Evolutionary conservation across 2,888 invertebrate genomes (phyloP).

Genomic region (Amaurobius ferox): DNA sequence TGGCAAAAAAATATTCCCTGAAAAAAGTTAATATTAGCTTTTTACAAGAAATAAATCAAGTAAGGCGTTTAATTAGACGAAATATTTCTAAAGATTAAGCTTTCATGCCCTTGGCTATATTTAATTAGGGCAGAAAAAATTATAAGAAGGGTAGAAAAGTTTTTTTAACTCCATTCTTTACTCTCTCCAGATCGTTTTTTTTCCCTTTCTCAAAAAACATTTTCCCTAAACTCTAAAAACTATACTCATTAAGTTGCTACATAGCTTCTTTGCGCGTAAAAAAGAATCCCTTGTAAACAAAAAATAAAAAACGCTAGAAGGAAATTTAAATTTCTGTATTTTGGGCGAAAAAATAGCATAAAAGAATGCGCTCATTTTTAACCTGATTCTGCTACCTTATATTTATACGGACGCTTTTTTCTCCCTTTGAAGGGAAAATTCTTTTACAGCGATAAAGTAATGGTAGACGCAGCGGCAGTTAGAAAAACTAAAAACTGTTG

Average conservation of each 20-base stretch:
- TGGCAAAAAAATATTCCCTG: too few species aligned
- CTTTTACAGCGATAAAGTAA: too few species aligned
- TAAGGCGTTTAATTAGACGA: slow-evolving; percentile 9
- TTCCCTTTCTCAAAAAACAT: neutral
- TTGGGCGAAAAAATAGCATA: too few species aligned
- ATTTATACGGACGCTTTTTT: too few species aligned
- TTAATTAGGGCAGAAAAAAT: slow-evolving; percentile 4
- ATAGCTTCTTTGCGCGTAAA: neutral
- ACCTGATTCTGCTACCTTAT: too few species aligned
- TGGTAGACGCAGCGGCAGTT: too few species aligned
- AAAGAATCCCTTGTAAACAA: neutral
- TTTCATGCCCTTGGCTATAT: neutral
- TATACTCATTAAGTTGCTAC: slow-evolving; percentile 52
- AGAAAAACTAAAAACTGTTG: too few species aligned
- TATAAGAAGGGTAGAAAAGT: neutral
- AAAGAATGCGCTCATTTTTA: too few species aligned
- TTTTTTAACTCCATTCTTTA: neutral
- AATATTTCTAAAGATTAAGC: slow-evolving; percentile 3
- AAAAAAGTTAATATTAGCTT: neutral
- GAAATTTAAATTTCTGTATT: too few species aligned
- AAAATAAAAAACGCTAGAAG: neutral
- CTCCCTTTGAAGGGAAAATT: too few species aligned
- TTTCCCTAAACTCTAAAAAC: slow-evolving; percentile 1
- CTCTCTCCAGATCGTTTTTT: neutral
- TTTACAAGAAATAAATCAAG: neutral